Evolutionary conservation across 2,888 invertebrate genomes (phyloP).

Genomic region (Podotricha telesiphe): DNA sequence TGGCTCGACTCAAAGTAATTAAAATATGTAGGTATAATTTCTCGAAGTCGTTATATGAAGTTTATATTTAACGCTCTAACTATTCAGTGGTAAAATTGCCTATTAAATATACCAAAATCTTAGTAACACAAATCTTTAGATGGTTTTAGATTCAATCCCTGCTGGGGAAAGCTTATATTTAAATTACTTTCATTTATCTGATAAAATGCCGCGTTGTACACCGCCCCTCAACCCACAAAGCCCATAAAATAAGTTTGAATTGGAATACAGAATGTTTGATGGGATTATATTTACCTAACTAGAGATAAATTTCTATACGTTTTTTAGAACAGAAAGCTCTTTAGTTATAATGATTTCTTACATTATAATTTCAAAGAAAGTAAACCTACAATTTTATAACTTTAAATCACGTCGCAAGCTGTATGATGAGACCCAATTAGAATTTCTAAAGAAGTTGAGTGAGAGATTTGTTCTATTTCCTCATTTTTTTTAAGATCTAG

Average conservation of each 20-base stretch:
- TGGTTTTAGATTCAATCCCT: too few species aligned
- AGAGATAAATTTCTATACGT: too few species aligned
- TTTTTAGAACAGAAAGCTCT: neutral
- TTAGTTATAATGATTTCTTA: neutral
- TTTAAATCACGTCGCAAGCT: neutral
- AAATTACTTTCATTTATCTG: too few species aligned
- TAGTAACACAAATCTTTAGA: too few species aligned
- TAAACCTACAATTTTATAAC: neutral
- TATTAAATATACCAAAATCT: too few species aligned
- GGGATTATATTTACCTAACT: too few species aligned
- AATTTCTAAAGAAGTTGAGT: neutral
- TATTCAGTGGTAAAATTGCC: neutral
- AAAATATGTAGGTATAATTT: neutral
- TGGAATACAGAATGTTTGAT: too few species aligned
- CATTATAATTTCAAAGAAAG: neutral
- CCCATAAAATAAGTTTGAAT: too few species aligned
- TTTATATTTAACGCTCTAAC: neutral
- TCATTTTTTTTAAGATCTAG: too few species aligned
- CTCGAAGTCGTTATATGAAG: neutral
- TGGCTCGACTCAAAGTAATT: neutral
- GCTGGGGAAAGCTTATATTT: too few species aligned
- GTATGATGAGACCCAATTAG: constrained; percentile 6
- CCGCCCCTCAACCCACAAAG: too few species aligned
- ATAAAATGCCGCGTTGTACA: too few species aligned
- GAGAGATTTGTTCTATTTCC: constrained; percentile 3